These are phyloP conservation scores for Cylindroiulus punctatus DNA, from an alignment of 2,888 invertebrate species.

Conservation along the genomic window DNA sequence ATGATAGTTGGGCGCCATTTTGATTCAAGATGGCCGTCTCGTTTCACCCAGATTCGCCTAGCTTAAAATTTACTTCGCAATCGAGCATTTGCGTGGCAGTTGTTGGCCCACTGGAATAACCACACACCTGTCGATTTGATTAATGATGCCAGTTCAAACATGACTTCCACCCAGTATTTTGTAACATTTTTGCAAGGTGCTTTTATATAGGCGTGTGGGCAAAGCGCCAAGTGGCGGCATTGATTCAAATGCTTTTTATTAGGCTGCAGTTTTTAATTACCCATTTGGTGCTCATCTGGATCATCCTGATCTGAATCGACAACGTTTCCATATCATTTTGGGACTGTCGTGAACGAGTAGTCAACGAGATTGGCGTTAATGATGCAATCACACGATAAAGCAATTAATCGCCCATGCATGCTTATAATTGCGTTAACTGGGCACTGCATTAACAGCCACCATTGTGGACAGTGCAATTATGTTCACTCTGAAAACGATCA, in stretches of 20 bases:
- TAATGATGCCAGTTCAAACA: background rate
- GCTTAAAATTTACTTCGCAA: too few species aligned
- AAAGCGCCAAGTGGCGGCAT: background rate
- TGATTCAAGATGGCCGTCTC: too few species aligned
- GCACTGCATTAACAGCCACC: background rate
- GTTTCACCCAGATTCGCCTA: too few species aligned
- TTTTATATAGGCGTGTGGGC: background rate
- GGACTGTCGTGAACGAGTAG: background rate
- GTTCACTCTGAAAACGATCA: too few species aligned
- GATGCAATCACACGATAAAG: background rate
- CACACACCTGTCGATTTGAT: slow-evolving; percentile 24
- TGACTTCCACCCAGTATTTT: background rate
- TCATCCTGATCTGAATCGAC: background rate
- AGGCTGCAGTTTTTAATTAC: background rate
- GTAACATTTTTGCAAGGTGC: background rate
- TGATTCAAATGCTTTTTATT: background rate
- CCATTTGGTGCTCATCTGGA: background rate
- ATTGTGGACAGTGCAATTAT: background rate
- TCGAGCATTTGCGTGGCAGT: too few species aligned
- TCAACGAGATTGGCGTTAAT: background rate
- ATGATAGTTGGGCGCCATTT: too few species aligned
- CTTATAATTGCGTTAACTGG: slow-evolving; percentile 13
- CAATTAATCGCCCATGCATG: background rate
- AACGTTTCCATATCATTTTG: background rate
- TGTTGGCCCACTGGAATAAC: background rate